These are phyloP conservation scores for Malurus alboscapulatus DNA, from an alignment of 2,113 vertebrate genomes.

Conservation along the genomic window DNA sequence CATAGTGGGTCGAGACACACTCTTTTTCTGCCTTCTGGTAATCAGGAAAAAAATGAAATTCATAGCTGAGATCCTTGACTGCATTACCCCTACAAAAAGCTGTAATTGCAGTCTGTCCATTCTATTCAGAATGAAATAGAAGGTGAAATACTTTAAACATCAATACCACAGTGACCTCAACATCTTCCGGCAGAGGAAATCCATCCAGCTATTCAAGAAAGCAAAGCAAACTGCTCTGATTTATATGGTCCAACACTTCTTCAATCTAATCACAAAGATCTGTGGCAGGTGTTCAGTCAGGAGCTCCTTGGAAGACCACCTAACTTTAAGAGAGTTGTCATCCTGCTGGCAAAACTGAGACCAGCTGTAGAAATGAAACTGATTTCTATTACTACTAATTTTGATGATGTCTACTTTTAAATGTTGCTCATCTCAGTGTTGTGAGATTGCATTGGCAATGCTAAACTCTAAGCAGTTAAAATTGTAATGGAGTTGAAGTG, in stretches of 20 bases:
- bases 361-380: background rate
- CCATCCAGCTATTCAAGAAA: background rate
- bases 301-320: background rate
- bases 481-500: background rate
- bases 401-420: background rate
- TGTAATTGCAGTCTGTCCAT: background rate
- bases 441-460: background rate
- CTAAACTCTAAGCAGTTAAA: background rate
- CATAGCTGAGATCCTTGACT: background rate
- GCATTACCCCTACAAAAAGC: background rate
- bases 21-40: background rate
- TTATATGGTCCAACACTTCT: background rate
- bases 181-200: background rate
- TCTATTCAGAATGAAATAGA: background rate
- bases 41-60: background rate
- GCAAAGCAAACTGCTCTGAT: background rate
- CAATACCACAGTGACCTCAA: background rate
- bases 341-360: background rate
- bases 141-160: background rate
- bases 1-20: background rate
- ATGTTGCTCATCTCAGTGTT: background rate
- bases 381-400: background rate
- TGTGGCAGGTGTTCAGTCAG: background rate
- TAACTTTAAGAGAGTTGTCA: background rate
- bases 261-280: background rate